These are phyloP conservation scores for Phymastichus coffea DNA, from an alignment of 1,140 invertebrate genomes.

Conservation along the genomic window DNA sequence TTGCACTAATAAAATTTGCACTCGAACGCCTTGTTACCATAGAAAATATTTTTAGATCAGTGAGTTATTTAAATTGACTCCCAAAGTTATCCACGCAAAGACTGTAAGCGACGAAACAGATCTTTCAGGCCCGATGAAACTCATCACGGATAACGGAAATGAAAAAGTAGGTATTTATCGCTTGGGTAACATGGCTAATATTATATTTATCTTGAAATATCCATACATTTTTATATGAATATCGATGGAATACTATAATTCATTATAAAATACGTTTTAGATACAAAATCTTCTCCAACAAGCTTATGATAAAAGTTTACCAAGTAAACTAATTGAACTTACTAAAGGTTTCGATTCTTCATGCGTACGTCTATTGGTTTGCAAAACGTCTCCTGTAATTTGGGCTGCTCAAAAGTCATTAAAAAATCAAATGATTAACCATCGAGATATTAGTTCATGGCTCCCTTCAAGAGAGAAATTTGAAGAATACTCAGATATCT, in stretches of 20 bases:
- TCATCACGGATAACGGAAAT: conserved; percentile 40
- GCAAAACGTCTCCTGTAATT: conserved; percentile 75
- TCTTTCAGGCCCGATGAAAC: conserved; percentile 34
- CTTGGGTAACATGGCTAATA: no score
- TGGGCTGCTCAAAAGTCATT: conserved; percentile 71
- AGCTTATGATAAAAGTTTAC: conserved; percentile 62
- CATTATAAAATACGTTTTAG: conserved; percentile 30
- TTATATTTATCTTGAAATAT: conserved; percentile 2
- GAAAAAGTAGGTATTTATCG: conserved; percentile 42
- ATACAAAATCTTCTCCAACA: conserved; percentile 60
- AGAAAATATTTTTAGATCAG: conserved; percentile 36
- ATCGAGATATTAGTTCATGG: conserved; percentile 45
- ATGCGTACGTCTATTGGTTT: conserved; percentile 73
- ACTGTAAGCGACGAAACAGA: conserved; percentile 12
- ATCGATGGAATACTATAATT: background rate
- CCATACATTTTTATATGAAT: background rate
- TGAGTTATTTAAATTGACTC: conserved; percentile 42
- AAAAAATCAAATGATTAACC: conserved; percentile 32
- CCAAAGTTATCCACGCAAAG: conserved; percentile 24
- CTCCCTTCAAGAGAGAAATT: conserved; percentile 67
- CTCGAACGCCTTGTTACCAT: background rate
- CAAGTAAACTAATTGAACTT: conserved; percentile 64
- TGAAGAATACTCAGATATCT: conserved; percentile 62
- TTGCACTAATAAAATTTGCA: background rate
- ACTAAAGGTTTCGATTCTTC: conserved; percentile 62